A percentile compares a stretch with the other conserved stretches of the same genome.
phyloP scores from a whole-genome alignment of 2,797 vertebrate species.

The Heliangelus exortis region DNA sequence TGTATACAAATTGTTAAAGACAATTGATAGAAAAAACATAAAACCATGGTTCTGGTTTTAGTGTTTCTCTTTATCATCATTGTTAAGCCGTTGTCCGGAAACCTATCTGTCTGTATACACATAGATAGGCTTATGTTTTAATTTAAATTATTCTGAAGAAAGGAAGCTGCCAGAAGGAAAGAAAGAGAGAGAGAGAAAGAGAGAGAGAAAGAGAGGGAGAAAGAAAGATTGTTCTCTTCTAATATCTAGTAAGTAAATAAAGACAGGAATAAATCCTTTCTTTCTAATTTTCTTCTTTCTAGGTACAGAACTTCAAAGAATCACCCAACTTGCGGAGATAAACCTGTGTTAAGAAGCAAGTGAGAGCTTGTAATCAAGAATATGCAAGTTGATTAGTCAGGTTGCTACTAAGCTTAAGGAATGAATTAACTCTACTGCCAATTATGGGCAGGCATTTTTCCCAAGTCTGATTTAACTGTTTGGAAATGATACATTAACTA shows the following conservation, averaged over 20 bases:
- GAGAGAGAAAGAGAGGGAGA: background rate
- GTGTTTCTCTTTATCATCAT: background rate
- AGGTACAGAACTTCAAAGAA: conserved; percentile 8
- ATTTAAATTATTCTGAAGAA: conserved; percentile 2
- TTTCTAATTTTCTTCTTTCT: conserved; percentile 28
- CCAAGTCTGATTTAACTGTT: conserved; percentile 30
- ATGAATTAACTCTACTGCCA: conserved; percentile 62
- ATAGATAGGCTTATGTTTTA: background rate
- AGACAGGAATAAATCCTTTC: background rate
- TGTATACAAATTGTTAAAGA: background rate
- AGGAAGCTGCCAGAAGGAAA: background rate
- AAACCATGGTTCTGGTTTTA: background rate
- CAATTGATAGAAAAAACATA: background rate
- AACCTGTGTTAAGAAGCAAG: conserved; percentile 42
- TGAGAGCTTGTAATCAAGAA: conserved; percentile 13
- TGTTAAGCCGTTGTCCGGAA: background rate
- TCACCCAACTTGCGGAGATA: background rate
- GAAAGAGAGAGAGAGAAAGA: too few species aligned
- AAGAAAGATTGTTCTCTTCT: background rate
- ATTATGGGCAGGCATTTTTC: conserved; percentile 41
- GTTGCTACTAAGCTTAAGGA: conserved; percentile 20
- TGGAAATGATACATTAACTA: conserved; percentile 33
- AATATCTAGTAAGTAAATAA: background rate
- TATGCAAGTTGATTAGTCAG: conserved; percentile 38
- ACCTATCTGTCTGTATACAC: background rate